Percentiles rank a stretch among this genome's conserved stretches.
phyloP scores from a whole-genome alignment of 1,140 invertebrate genomes.

The Atta colombica region DNA sequence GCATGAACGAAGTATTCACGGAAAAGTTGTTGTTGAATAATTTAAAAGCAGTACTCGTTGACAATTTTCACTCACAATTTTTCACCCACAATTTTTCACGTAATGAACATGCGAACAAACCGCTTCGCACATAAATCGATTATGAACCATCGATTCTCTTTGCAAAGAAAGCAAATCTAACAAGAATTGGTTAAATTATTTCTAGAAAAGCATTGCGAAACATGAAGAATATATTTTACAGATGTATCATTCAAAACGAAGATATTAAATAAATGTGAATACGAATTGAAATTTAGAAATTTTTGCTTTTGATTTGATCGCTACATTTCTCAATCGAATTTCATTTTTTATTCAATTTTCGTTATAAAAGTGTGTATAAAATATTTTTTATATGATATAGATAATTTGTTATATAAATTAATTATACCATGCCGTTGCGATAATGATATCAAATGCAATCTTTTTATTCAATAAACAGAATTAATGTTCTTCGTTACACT shows the following conservation, averaged over 20 bases:
- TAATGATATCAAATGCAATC: background rate
- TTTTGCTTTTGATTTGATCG: background rate
- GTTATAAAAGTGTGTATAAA: background rate
- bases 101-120: background rate
- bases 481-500: slow-evolving; percentile 11
- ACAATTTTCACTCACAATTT: background rate
- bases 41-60: slow-evolving; percentile 5
- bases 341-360: background rate
- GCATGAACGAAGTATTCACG: slow-evolving; percentile 7
- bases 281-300: background rate
- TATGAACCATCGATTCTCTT: background rate
- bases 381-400: background rate
- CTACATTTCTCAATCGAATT: background rate
- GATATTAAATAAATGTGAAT: background rate
- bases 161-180: background rate
- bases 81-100: background rate
- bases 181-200: background rate
- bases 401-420: slow-evolving; percentile 13
- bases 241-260: background rate
- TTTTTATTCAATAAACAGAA: slow-evolving; percentile 5
- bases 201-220: background rate
- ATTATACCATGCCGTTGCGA: background rate
- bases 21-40: slow-evolving; percentile 45
- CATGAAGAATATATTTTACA: background rate
- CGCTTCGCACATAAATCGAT: background rate